Percentiles rank a stretch among this genome's conserved stretches.
These are phyloP conservation scores for Nylanderia fulva DNA, from an alignment of 1,140 invertebrate genomes.

Conservation along the genomic window DNA sequence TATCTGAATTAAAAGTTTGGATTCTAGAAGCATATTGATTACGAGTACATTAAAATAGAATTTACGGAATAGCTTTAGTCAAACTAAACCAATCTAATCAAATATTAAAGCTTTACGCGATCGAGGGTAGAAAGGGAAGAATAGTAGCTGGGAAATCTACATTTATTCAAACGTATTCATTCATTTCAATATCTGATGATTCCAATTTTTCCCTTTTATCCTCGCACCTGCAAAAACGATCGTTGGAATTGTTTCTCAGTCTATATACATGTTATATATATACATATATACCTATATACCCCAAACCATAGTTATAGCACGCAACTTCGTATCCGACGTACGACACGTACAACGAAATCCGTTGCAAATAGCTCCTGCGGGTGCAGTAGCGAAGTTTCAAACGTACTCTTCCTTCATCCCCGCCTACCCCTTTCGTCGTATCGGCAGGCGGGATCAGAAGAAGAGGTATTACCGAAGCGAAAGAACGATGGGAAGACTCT, in stretches of 20 bases:
- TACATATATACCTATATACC: neutral
- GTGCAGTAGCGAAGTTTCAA: slow-evolving; percentile 47
- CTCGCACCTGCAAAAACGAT: neutral
- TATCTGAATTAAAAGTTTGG: neutral
- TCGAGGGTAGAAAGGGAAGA: no score
- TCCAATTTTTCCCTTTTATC: neutral
- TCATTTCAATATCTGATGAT: neutral
- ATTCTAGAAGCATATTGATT: neutral
- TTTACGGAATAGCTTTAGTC: neutral
- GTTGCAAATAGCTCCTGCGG: slow-evolving; percentile 43
- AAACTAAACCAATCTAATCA: neutral
- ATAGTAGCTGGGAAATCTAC: neutral
- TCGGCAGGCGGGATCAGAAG: slow-evolving; percentile 25
- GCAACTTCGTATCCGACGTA: slow-evolving; percentile 40
- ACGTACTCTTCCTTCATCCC: slow-evolving; percentile 27
- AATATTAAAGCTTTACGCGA: neutral
- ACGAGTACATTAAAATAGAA: neutral
- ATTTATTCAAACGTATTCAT: neutral
- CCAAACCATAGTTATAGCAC: slow-evolving; percentile 24
- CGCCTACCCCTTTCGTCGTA: slow-evolving; percentile 24
- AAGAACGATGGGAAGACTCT: slow-evolving; percentile 60
- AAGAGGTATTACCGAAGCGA: slow-evolving; percentile 59
- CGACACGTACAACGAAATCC: slow-evolving; percentile 41
- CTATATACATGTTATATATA: neutral
- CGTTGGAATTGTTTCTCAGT: neutral